phyloP scores from a whole-genome alignment of 2,113 vertebrate genomes.

The Vanacampus margaritifer region DNA sequence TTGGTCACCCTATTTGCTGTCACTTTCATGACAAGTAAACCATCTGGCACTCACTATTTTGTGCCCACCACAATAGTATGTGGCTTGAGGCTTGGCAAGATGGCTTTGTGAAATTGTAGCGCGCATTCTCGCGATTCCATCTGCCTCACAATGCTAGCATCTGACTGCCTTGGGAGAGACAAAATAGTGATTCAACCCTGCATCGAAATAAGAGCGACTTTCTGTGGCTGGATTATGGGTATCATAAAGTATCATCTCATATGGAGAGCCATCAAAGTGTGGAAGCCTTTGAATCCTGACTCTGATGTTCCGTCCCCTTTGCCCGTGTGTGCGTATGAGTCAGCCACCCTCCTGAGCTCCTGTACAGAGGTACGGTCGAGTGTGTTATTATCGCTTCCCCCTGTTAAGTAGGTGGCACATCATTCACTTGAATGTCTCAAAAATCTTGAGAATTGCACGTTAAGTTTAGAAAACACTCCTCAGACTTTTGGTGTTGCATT shows the following conservation, averaged over 20 bases:
- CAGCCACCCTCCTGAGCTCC: neutral
- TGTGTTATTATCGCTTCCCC: neutral
- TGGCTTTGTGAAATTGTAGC: conserved; percentile 2
- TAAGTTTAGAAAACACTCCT: neutral
- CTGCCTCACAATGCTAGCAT: neutral
- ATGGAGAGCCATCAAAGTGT: conserved; percentile 3
- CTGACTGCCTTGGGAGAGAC: neutral
- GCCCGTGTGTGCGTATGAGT: neutral
- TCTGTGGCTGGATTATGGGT: conserved; percentile 1
- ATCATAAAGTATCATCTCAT: neutral
- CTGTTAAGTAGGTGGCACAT: neutral
- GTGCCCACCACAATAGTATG: neutral
- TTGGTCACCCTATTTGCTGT: neutral
- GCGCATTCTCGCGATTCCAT: conserved; percentile 4
- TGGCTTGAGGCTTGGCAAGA: neutral
- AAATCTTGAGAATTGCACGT: neutral
- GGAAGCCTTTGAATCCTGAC: neutral
- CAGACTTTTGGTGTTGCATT: neutral
- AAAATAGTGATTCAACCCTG: neutral
- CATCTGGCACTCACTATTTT: neutral
- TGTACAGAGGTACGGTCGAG: neutral
- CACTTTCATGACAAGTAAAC: conserved; percentile 5
- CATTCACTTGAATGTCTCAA: neutral
- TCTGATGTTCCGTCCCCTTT: neutral
- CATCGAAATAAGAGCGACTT: neutral